These are phyloP conservation scores for Oxygymnocypris stewartii DNA, from an alignment of 2,113 vertebrate species.

Conservation along the genomic window DNA sequence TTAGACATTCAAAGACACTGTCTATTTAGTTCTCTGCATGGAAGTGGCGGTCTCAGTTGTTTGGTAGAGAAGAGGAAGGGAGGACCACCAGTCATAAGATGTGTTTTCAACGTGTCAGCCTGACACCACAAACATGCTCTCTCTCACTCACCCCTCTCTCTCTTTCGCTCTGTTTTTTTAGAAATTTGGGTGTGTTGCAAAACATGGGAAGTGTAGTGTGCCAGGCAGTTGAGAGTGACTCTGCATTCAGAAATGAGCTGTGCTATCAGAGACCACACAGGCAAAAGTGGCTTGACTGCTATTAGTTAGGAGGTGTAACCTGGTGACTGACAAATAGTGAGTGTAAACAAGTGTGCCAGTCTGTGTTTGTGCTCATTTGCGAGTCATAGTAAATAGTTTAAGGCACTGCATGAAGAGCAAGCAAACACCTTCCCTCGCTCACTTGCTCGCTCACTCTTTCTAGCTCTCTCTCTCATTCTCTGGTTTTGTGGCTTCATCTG, in stretches of 20 bases:
- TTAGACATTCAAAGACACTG: not conserved
- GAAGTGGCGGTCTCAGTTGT: not conserved
- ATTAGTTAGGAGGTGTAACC: conserved; percentile 36
- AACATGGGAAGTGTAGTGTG: conserved; percentile 78
- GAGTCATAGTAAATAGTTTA: conserved; percentile 29
- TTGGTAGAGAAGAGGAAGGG: conserved; percentile 44
- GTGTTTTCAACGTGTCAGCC: conserved; percentile 59
- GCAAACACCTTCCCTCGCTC: conserved; percentile 36
- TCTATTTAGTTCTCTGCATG: not conserved
- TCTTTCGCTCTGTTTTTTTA: conserved; percentile 45
- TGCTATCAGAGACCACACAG: conserved; percentile 48
- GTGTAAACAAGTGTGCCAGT: conserved; percentile 29
- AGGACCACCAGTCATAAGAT: conserved; percentile 64
- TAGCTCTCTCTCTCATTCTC: not conserved
- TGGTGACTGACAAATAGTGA: not conserved
- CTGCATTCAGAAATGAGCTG: conserved; percentile 39
- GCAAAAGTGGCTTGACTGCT: conserved; percentile 59
- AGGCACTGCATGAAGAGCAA: conserved; percentile 3
- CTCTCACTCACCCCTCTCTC: not conserved
- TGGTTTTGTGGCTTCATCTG: conserved; percentile 31
- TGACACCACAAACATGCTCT: conserved; percentile 36
- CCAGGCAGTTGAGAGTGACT: conserved; percentile 65
- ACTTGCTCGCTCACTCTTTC: conserved; percentile 22
- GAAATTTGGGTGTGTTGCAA: conserved; percentile 71
- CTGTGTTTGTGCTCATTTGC: conserved; percentile 33